Percentiles rank a stretch among this genome's conserved stretches.
phyloP scores from a whole-genome alignment of 2,113 vertebrate genomes.

The Lophius piscatorius region DNA sequence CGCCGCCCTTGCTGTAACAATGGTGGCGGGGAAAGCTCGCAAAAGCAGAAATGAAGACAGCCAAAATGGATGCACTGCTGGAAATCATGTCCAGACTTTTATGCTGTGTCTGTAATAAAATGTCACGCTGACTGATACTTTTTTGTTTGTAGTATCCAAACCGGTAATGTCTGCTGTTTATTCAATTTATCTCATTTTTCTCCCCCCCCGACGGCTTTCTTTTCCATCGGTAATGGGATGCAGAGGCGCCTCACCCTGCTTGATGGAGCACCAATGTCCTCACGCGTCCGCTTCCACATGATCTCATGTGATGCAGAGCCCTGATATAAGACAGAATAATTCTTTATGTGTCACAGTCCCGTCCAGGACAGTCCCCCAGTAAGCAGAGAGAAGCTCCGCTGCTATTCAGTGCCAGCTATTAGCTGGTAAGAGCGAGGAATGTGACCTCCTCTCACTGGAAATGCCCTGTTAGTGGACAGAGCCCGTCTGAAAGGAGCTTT shows the following conservation, averaged over 20 bases:
- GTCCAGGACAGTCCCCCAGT: conserved; percentile 24
- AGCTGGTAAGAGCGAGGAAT: conserved; percentile 55
- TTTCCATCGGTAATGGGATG: conserved; percentile 20
- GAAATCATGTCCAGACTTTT: no score
- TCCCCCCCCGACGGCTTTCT: conserved; percentile 5
- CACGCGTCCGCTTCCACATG: conserved; percentile 46
- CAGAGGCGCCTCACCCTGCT: conserved; percentile 20
- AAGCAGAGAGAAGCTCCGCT: conserved; percentile 9
- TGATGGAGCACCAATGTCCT: conserved; percentile 13
- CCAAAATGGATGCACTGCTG: conserved; percentile 13
- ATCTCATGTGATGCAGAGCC: conserved; percentile 43
- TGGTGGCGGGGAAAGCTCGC: no score
- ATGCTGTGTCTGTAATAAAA: conserved; percentile 11
- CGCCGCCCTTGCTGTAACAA: not conserved
- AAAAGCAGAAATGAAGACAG: conserved; percentile 6
- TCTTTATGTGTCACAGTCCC: conserved; percentile 26
- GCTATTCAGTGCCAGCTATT: conserved; percentile 38
- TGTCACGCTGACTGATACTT: not conserved
- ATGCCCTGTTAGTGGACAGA: conserved; percentile 57
- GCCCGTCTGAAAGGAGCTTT: conserved; percentile 56
- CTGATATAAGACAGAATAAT: conserved; percentile 34
- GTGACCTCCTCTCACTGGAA: conserved; percentile 59
- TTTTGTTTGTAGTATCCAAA: no score
- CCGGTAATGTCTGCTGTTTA: not conserved
- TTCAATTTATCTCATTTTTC: conserved; percentile 3